Conservation (phyloP, 1,140 invertebrate genomes). For the Zelostemma sp. region DNA sequence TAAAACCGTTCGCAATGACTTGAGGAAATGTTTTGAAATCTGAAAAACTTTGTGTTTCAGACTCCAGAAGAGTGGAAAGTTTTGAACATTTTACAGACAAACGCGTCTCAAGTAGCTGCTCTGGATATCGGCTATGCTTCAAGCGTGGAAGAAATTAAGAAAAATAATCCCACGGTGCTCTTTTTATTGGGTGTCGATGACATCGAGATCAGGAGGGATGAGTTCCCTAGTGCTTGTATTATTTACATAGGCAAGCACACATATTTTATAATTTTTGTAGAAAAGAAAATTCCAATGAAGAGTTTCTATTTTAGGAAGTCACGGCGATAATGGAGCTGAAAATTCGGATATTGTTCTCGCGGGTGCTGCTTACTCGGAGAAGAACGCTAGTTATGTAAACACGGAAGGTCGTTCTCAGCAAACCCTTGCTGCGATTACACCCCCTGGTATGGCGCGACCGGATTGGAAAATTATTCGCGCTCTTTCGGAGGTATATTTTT, state of each 20-base stretch:
- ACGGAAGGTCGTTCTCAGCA: conserved; percentile 98
- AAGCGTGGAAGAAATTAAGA: conserved; percentile 78
- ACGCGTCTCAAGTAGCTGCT: conserved; percentile 94
- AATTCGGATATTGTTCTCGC: conserved; percentile 96
- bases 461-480: conserved; percentile 99
- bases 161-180: conserved; percentile 83
- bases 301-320: too few species aligned
- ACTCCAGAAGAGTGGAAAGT: conserved; percentile 78
- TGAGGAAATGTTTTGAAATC: background rate
- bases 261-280: conserved; percentile 5
- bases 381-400: conserved; percentile 96
- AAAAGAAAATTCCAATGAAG: too few species aligned
- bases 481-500: conserved; percentile 78
- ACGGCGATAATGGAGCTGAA: conserved; percentile 93
- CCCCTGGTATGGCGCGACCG: conserved; percentile 93
- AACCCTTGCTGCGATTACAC: conserved; percentile 89
- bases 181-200: conserved; percentile 96
- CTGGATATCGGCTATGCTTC: conserved; percentile 94
- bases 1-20: too few species aligned
- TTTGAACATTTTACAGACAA: conserved; percentile 92
- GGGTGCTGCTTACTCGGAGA: conserved; percentile 98
- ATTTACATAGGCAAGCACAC: conserved; percentile 87
- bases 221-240: conserved; percentile 89
- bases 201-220: conserved; percentile 79
- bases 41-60: conserved; percentile 48